A percentile compares a stretch with the other conserved stretches of the same genome.
phyloP scores from a whole-genome alignment of 2,888 invertebrate species.

The Operophtera brumata region DNA sequence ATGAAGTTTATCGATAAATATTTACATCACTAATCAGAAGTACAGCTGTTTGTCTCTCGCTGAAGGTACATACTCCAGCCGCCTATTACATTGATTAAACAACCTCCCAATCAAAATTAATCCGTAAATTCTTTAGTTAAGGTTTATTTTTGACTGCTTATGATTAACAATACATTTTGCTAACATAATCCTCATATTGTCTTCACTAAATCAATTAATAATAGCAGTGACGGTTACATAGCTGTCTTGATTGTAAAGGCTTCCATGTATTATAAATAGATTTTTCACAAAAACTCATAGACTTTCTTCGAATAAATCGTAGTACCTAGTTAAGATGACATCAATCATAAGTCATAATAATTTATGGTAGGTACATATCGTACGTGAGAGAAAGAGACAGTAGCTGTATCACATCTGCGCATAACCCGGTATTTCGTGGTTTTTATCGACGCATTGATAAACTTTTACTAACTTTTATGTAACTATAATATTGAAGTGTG shows the following conservation, averaged over 20 bases:
- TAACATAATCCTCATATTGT: slow-evolving; percentile 41
- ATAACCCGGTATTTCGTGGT: too few species aligned
- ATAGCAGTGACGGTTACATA: slow-evolving; percentile 29
- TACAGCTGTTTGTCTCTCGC: slow-evolving; percentile 48
- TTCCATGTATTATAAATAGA: background rate
- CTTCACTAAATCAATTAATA: slow-evolving; percentile 48
- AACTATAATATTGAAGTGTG: too few species aligned
- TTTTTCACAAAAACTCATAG: background rate
- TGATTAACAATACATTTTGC: slow-evolving; percentile 37
- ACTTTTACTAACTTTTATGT: too few species aligned
- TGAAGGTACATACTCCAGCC: slow-evolving; percentile 36
- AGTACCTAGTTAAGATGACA: too few species aligned
- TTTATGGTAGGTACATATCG: too few species aligned
- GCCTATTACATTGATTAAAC: slow-evolving; percentile 47
- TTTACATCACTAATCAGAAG: slow-evolving; percentile 26
- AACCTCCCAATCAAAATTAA: slow-evolving; percentile 19
- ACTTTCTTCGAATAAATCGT: too few species aligned
- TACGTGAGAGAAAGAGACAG: too few species aligned
- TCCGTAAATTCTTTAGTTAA: slow-evolving; percentile 25
- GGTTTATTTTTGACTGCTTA: slow-evolving; percentile 21
- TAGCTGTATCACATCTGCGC: too few species aligned
- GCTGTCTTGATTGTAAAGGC: slow-evolving; percentile 13
- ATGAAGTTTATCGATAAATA: background rate
- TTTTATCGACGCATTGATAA: too few species aligned
- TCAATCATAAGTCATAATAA: too few species aligned